Conservation (phyloP, 2,888 invertebrate genomes). For the Leistus spinibarbis region DNA sequence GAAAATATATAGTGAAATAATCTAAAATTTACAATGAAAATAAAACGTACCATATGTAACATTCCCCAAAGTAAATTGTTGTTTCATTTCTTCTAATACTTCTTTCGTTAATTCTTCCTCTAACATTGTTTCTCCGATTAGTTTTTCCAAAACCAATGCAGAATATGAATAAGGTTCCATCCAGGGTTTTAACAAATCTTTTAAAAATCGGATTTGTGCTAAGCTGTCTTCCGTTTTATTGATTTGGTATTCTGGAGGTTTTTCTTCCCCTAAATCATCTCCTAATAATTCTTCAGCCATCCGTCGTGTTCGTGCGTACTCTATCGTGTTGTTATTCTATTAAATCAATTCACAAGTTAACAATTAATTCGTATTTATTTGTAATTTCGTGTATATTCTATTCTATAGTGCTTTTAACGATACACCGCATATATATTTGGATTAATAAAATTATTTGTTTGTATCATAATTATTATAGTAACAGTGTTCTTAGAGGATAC, state of each 20-base stretch:
- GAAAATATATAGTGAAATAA: slow-evolving; percentile 1
- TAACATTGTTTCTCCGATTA: slow-evolving; percentile 63
- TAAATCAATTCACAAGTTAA: background rate
- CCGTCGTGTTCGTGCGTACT: slow-evolving; percentile 63
- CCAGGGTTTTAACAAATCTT: slow-evolving; percentile 70
- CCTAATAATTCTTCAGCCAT: slow-evolving; percentile 61
- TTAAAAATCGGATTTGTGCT: slow-evolving; percentile 55
- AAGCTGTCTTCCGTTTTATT: slow-evolving; percentile 46
- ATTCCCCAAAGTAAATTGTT: slow-evolving; percentile 64
- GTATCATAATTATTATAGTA: no score
- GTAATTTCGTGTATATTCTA: no score
- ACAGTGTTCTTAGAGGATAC: no score
- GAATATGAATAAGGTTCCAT: slow-evolving; percentile 76
- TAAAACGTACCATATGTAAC: slow-evolving; percentile 66
- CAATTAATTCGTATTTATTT: background rate
- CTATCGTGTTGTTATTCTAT: slow-evolving; percentile 54
- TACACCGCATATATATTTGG: background rate
- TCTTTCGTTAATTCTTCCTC: slow-evolving; percentile 72
- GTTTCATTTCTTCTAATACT: slow-evolving; percentile 69
- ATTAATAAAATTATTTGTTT: background rate
- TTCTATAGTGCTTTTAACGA: no score
- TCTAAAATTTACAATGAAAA: slow-evolving; percentile 21
- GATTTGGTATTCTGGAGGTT: slow-evolving; percentile 48
- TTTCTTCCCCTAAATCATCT: slow-evolving; percentile 53
- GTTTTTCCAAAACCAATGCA: slow-evolving; percentile 63